Conservation (phyloP, 1,140 invertebrate genomes). For the Spodoptera litura region DNA sequence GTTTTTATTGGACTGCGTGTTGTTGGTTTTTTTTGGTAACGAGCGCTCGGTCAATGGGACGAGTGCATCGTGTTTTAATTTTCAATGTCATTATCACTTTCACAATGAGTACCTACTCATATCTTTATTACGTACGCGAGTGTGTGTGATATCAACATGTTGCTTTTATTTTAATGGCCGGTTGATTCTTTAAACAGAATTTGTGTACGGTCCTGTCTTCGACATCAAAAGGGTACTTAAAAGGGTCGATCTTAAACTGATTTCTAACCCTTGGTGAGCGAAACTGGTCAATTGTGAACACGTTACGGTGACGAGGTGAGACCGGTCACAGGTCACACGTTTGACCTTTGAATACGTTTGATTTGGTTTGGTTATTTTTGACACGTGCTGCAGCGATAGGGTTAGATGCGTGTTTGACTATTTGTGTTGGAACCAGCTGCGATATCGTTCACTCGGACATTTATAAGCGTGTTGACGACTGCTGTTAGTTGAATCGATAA, state of each 20-base stretch:
- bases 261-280: conserved; percentile 10
- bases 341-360: conserved; percentile 42
- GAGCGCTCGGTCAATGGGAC: conserved; percentile 81
- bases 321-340: conserved; percentile 35
- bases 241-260: conserved; percentile 36
- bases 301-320: conserved; percentile 9
- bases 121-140: conserved; percentile 37
- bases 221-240: background rate
- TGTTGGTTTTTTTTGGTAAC: conserved; percentile 80
- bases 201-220: background rate
- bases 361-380: conserved; percentile 45
- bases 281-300: conserved; percentile 40
- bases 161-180: conserved; percentile 15
- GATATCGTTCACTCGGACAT: background rate
- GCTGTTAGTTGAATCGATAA: background rate
- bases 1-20: conserved; percentile 83
- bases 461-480: background rate
- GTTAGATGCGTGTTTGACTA: conserved; percentile 19
- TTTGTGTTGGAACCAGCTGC: background rate
- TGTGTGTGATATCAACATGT: conserved; percentile 28
- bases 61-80: conserved; percentile 83
- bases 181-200: background rate
- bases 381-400: conserved; percentile 42
- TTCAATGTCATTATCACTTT: conserved; percentile 86
- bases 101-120: conserved; percentile 73